Evolutionary conservation across 2,888 invertebrate genomes (phyloP), one percentile per base, ranked within the genome.

Genomic region (Melieria crassipennis): DNA sequence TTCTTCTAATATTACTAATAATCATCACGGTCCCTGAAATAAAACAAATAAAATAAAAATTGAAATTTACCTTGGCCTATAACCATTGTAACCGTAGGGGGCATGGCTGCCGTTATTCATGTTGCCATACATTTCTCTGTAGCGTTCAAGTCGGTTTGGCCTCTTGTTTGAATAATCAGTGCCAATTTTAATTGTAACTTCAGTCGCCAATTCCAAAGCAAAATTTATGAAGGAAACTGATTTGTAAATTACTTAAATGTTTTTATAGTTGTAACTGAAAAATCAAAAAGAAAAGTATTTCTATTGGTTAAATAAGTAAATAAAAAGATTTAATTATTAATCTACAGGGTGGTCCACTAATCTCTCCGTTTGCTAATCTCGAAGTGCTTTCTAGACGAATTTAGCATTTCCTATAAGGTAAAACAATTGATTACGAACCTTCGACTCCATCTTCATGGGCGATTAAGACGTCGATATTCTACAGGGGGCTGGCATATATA

Each of bases 81-180:
- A 81, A 76, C 81, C 81, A 78, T 80, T 81, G 77, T 76, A 81
- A 75, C 81, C 81, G 74, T 81, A 80, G 73, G 81, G 81, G 71
- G 79, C 78, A 75, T 79, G 79, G 68, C 75, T 66, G 69, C 79
- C 79, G 70, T 76, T 79, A 79, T 80, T 79, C 77, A 79, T 79
- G 78, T 79, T 80, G 73, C 81, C 80, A 78, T 79, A 81, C 81
- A 81, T 81, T 74, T 69, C 70, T 69, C 64, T 30, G 30, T 30
- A 30, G 30, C 30, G 30, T 67, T 67, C 30, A 47, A 46, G 47
- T 30, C 63, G 45, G 43, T 43, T 67, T 52, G 52, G 6, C 63
- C 9, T 30, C 10, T 70, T 57, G 45, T 57, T 57, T 48, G 3
- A 50, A 46, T 69, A 11, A 13, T 13, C 52, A 52, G 13, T 52